Evolutionary conservation across 2,113 vertebrate genomes (phyloP), one percentile per base, ranked within the genome.

Genomic region (Gadus macrocephalus): DNA sequence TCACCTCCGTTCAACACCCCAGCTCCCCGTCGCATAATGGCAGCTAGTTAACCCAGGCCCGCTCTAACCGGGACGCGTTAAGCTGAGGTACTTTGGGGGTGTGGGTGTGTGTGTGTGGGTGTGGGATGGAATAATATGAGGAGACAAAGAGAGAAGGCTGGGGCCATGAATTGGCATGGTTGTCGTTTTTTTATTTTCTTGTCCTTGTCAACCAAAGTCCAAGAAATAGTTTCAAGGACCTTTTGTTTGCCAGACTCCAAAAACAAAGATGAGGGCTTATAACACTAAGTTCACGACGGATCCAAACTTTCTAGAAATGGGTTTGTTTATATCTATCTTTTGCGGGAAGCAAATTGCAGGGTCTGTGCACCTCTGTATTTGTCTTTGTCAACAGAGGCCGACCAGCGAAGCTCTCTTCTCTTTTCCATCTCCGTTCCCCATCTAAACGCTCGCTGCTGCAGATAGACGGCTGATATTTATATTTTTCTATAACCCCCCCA

Each of bases 1-100:
- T 89, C 84, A 85, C 83, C 79, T 76, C 78, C 82, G 74, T 77
- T 17, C 79, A 75, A 11, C 72, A 73, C 69, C 53, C 19, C 49
- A 15, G 64, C 75, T 25, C 31, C 55, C 1, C 61, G 60, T 31
- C 56, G 78, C 67, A 79, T 85, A 78, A 85, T 71, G 73, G 74
- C 67, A 20, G 31, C 64, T 35, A 79, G 79, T 88, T 85, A 84
- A 82, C 74, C 80, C 78, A 59, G 3, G 53, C 53, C 58, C 31
- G 19, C 28, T 72, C 78, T 70, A 27, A 73, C 64, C 70, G 67
- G 53, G 16, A 16, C 31, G 31, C 31, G 31, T 35, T 35, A 35
- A 35, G 31, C 31, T 35, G 31, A 35, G 31, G 31, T 35, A 35
- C 53, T 55, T 14, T 70, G n/a, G 1, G 7, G 5, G 20, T 42